phyloP scores from a whole-genome alignment of 2,113 vertebrate species.

The Lophotis ruficrista region DNA sequence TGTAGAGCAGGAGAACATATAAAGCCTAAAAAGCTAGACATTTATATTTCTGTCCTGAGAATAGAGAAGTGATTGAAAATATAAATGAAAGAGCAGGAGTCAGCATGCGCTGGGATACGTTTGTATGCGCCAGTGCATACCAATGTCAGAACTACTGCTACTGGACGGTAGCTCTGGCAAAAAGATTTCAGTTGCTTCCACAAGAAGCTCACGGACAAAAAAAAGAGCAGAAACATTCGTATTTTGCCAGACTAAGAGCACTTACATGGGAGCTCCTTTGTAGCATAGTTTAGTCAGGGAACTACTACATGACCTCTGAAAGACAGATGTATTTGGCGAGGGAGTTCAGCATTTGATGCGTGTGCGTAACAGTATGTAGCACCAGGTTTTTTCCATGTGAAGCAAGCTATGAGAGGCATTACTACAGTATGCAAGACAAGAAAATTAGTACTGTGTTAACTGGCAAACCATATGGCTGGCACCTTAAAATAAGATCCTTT shows the following conservation, averaged over 20 bases:
- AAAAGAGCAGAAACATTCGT: not conserved
- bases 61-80: not conserved
- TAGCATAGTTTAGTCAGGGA: not conserved
- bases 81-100: not conserved
- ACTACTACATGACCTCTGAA: not conserved
- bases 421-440: not conserved
- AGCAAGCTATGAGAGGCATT: not conserved
- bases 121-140: not conserved
- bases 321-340: not conserved
- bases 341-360: not conserved
- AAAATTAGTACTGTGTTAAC: not conserved
- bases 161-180: not conserved
- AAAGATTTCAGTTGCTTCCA: not conserved
- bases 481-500: constrained; percentile 97
- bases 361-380: not conserved
- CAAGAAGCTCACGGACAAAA: not conserved
- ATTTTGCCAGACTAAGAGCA: not conserved
- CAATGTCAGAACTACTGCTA: not conserved
- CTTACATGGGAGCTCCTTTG: not conserved
- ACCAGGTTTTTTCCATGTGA: not conserved
- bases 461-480: constrained; percentile 1
- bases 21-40: not conserved
- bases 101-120: not conserved
- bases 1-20: not conserved
- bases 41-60: constrained; percentile 2